Evolutionary conservation across 2,797 vertebrate genomes (phyloP), one percentile per base, ranked within the genome.

Genomic region (Spinus pinus): DNA sequence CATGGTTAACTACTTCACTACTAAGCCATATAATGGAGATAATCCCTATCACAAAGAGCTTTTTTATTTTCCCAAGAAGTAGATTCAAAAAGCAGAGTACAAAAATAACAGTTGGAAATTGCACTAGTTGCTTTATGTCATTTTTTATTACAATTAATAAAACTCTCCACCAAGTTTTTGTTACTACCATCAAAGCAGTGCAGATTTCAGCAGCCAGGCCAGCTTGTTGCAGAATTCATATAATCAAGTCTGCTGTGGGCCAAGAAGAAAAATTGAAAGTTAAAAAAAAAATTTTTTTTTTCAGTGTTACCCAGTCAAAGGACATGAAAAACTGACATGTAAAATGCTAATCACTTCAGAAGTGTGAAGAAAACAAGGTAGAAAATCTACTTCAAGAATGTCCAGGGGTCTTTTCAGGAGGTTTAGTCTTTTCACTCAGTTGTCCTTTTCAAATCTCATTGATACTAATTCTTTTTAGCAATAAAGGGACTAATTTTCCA

Each of bases 1-100:
- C 85, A 75, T 31, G n/a, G 85, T 95, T 95, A 95, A 96, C 87
- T 91, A 86, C 82, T 94, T 96, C 77, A 53, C 41, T 81, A 30
- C 82, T 88, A 94, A 91, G 33, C 33, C 60, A 61, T 72, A 75
- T 72, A 86, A 72, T 66, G 30, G 66, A 81, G 70, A 84, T 94
- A 92, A 88, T 94, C 49, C 54, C 37, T 81, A 33, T 30, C 66
- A 94, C 77, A 91, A 88, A 93, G 73, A 84, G 14, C 47, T 86
- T 91, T 62, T 87, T 62, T n/a, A 53, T 83, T 87, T 90, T 78
- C 42, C 39, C 53, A 58, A 91, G 69, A 77, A 86, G 24, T 28
- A 75, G 47, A 33, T 57, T 77, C 11, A 88, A 92, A 82, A 70
- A 77, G 60, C 1, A 3, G 27, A 47, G 31, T 35, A 70, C 46